Conservation (phyloP, 2,113 vertebrate species). For the Caretta caretta region DNA sequence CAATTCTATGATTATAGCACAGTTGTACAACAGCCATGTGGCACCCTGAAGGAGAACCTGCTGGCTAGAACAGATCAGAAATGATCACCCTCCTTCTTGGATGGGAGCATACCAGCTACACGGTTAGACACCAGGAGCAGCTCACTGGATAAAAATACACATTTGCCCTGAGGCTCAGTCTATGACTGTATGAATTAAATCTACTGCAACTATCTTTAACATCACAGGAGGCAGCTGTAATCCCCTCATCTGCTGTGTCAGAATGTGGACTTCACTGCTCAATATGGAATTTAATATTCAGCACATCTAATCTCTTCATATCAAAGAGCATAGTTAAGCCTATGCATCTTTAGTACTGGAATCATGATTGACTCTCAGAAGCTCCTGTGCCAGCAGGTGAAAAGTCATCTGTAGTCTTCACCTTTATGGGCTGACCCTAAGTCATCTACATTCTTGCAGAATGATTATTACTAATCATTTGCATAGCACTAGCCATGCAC, state of each 20-base stretch:
- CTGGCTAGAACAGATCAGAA: rapidly evolving
- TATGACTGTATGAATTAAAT: rapidly evolving
- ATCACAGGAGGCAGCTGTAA: background rate
- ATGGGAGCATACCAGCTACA: background rate
- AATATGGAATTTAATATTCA: background rate
- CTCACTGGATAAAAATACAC: background rate
- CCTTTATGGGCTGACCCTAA: background rate
- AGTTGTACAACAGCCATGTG: background rate
- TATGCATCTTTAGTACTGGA: background rate
- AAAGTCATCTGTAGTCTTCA: background rate
- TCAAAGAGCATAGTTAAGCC: rapidly evolving
- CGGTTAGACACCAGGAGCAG: background rate
- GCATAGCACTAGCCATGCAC: background rate
- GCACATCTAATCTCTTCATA: background rate
- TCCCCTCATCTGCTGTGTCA: background rate
- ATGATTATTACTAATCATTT: background rate
- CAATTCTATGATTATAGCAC: too few species aligned
- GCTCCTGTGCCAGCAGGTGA: background rate
- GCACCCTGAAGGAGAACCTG: background rate
- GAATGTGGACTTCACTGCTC: background rate
- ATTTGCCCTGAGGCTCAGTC: background rate
- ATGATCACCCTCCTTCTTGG: rapidly evolving
- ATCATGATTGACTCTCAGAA: background rate
- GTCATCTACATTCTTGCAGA: background rate
- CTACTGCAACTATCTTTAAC: background rate